Percentiles rank a stretch among this genome's conserved stretches.
These are phyloP conservation scores for Deilephila elpenor DNA, from an alignment of 2,888 invertebrate species.

Conservation along the genomic window DNA sequence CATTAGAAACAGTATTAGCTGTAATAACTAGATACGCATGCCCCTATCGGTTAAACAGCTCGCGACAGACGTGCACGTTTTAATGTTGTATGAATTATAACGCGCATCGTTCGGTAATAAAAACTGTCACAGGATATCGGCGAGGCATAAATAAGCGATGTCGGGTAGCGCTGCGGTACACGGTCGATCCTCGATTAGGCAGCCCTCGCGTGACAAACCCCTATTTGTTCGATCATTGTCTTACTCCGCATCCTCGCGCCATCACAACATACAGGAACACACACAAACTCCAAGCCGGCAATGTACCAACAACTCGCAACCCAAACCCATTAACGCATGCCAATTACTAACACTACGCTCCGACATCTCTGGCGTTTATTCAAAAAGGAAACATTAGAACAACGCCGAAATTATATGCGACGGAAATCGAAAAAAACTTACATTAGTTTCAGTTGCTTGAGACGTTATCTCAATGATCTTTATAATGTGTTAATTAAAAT, in stretches of 20 bases:
- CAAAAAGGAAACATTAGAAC: slow-evolving; percentile 21
- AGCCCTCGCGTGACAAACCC: slow-evolving; percentile 77
- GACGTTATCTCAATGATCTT: slow-evolving; percentile 29
- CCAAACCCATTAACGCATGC: background rate
- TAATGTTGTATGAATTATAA: slow-evolving; percentile 60
- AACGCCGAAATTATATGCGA: background rate
- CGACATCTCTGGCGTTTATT: background rate
- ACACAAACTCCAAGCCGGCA: slow-evolving; percentile 54
- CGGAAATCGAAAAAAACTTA: slow-evolving; percentile 15
- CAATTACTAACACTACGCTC: background rate
- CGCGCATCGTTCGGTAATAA: slow-evolving; percentile 59
- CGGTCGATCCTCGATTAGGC: slow-evolving; percentile 76
- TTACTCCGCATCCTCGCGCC: slow-evolving; percentile 72
- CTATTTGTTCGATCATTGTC: slow-evolving; percentile 84
- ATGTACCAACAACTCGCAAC: background rate
- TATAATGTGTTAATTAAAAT: slow-evolving; percentile 30
- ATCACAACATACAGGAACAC: slow-evolving; percentile 71
- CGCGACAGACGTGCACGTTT: slow-evolving; percentile 1
- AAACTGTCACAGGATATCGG: slow-evolving; percentile 74
- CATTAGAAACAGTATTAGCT: background rate
- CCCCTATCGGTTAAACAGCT: background rate
- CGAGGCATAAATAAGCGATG: slow-evolving; percentile 77
- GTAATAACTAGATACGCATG: background rate
- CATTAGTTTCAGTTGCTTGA: slow-evolving; percentile 30
- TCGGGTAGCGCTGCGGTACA: slow-evolving; percentile 72